A percentile compares a stretch with the other conserved stretches of the same genome.
Evolutionary conservation across 2,113 vertebrate genomes (phyloP).

Genomic region (Pluvianellus socialis): DNA sequence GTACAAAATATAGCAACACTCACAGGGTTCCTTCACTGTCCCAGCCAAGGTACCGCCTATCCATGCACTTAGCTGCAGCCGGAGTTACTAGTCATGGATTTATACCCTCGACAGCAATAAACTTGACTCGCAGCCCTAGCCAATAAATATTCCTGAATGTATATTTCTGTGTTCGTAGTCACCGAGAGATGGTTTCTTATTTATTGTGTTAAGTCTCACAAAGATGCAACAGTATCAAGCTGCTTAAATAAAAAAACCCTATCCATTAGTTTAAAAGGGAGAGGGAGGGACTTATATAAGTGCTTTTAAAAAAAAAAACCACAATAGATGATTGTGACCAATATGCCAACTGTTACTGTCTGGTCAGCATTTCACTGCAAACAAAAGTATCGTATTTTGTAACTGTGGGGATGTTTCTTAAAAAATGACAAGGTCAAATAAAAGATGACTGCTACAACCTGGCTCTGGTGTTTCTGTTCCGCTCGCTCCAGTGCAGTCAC

Average conservation of each 20-base stretch:
- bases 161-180: conserved; percentile 30
- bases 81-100: neutral
- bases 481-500: accelerated
- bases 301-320: neutral
- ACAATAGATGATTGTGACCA: neutral
- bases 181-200: conserved; percentile 38
- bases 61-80: neutral
- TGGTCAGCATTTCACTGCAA: conserved; percentile 28
- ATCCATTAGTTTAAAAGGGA: neutral
- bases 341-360: neutral
- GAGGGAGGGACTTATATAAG: neutral
- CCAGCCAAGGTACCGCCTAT: neutral
- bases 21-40: neutral
- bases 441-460: conserved; percentile 53
- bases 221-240: conserved; percentile 19
- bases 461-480: neutral
- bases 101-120: neutral
- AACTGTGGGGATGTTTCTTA: conserved; percentile 64
- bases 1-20: neutral
- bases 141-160: conserved; percentile 5
- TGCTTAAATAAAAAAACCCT: conserved; percentile 17
- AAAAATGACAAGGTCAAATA: conserved; percentile 72
- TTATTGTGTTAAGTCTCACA: conserved; percentile 58
- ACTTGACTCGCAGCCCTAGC: neutral
- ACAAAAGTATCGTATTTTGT: conserved; percentile 18